Base-by-base conservation (phyloP, 2,113 vertebrate genomes). In the Ammodramus savannarum region DNA sequence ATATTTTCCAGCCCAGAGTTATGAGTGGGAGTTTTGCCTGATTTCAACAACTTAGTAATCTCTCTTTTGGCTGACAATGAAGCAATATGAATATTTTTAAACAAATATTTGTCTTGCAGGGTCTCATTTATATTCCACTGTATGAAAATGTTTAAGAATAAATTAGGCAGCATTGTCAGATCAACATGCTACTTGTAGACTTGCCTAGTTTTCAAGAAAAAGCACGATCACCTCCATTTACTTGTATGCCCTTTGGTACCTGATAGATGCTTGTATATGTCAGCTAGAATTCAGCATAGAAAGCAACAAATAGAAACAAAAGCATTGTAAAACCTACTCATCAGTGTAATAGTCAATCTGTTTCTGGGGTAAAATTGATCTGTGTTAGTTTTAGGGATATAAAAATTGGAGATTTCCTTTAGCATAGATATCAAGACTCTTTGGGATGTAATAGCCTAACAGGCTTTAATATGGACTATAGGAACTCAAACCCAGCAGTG, bases 1-100 rank as follows among this genome's bases (percentile, higher is more conserved):
- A 16, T 93, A 93, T 91, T 90, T 96, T 94, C 77, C 44, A 96
- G 92, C 91, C 96, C 96, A 96, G 91, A 96, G 87, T 81, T 95
- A 68, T 88, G 96, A 91, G 94, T 96, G 82, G 95, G 95, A 96
- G 91, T 95, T 96, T 83, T 88, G 67, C 49, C 87, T 95, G 85
- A 95, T 96, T 94, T 95, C 93, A 89, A 57, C 67, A 91, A 96
- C 2, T 94, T 96, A 95, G 90, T 96, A 96, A 95, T 97, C 82
- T 95, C 75, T 93, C 82, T 94, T 88, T 97, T 97, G 95, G 95
- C 95, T 96, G 91, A 96, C 92, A 95, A 94, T 93, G 73, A 97
- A 77, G 90, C 51, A 95, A 88, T 81, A 94, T 92, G 94, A 96
- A 31, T 91, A 39, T 89, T 79, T 93, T 92, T 93, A 83, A 71